Conservation (phyloP, 2,113 vertebrate genomes). For the Poeciliopsis prolifica region DNA sequence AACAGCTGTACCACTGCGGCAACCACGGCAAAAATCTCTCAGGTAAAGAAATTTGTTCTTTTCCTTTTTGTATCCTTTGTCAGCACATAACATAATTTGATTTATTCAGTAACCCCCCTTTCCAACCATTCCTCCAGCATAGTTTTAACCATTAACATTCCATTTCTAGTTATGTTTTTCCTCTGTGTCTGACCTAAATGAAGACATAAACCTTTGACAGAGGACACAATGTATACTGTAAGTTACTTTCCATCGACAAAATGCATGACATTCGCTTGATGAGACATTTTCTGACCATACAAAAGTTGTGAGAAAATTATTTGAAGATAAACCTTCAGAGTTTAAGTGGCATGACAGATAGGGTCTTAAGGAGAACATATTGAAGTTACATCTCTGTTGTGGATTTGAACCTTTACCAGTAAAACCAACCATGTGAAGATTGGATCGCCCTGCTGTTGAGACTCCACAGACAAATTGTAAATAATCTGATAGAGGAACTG, state of each 20-base stretch:
- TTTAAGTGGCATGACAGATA: no score
- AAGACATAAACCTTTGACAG: not conserved
- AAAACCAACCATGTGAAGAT: not conserved
- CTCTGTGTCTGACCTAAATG: not conserved
- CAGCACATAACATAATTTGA: not conserved
- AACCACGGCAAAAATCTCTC: not conserved
- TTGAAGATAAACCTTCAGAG: no score
- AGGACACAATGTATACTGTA: no score
- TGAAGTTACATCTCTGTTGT: no score
- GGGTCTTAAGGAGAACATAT: no score
- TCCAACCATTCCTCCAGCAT: not conserved
- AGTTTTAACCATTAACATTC: not conserved
- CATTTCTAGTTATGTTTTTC: not conserved
- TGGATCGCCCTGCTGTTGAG: not conserved
- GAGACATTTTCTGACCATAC: no score
- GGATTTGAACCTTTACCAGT: not conserved
- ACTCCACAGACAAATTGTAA: no score
- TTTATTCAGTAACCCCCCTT: not conserved
- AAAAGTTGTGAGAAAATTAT: no score
- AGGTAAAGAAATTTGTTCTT: not conserved
- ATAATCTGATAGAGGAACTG: slow-evolving; percentile 37
- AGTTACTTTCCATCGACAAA: no score
- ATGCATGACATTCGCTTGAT: no score
- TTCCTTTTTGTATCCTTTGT: not conserved
- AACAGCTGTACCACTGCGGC: not conserved